These are phyloP conservation scores for Contarinia nasturtii DNA, from an alignment of 1,140 invertebrate genomes.

Conservation along the genomic window DNA sequence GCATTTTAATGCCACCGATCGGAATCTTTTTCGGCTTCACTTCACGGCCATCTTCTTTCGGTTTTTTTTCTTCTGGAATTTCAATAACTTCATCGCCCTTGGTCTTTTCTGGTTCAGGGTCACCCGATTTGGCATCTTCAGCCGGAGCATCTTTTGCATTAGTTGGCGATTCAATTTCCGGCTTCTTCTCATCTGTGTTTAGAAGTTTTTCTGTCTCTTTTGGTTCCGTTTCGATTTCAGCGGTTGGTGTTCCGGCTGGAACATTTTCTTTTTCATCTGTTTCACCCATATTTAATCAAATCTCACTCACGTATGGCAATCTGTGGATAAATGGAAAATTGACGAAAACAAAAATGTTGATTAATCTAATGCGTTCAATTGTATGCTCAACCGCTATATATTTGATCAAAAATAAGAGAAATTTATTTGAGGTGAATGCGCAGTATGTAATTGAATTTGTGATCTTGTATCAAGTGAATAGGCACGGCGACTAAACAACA, in stretches of 20 bases:
- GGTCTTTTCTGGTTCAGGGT: conserved; percentile 23
- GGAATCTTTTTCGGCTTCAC: conserved; percentile 62
- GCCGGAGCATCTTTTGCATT: conserved; percentile 8
- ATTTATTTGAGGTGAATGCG: neutral
- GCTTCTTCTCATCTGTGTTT: conserved; percentile 4
- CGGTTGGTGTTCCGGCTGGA: neutral
- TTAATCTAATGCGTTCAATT: neutral
- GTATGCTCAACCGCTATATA: neutral
- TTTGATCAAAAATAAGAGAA: neutral
- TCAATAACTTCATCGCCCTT: conserved; percentile 17
- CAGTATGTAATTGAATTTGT: neutral
- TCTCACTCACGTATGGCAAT: neutral
- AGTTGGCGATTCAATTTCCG: conserved; percentile 12
- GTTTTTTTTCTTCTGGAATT: conserved; percentile 26
- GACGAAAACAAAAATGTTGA: neutral
- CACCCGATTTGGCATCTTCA: conserved; percentile 9
- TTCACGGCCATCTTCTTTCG: conserved; percentile 41
- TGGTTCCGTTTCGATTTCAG: conserved; percentile 15
- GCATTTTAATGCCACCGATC: conserved; percentile 65
- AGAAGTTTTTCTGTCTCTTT: conserved; percentile 17
- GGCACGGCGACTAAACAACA: neutral
- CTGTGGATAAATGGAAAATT: neutral
- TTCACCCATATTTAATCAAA: conserved; percentile 1
- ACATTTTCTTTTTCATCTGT: neutral
- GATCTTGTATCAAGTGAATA: neutral